Evolutionary conservation across 30 jellyfish, hydroid and myxozoan species (phyloP).

Genomic region (Sanderia malayensis): DNA sequence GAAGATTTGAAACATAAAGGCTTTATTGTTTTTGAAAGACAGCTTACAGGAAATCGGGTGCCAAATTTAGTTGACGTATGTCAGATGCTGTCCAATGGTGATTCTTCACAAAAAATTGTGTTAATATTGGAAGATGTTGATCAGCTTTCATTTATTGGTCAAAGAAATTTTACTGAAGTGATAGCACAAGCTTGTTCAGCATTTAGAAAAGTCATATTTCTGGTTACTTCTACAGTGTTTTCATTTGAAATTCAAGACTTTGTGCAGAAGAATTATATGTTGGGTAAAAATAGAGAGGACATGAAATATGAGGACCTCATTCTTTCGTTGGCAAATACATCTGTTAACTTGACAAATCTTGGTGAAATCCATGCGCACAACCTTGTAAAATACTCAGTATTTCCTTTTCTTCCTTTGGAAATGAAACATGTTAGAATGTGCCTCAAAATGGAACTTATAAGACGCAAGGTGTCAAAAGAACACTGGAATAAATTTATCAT

Average conservation of each 20-base stretch:
- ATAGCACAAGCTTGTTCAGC: not conserved
- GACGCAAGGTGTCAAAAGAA: constrained; percentile 16
- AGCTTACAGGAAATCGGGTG: not conserved
- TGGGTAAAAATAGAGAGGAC: not conserved
- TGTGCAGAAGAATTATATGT: not conserved
- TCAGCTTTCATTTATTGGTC: not conserved
- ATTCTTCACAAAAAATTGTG: not conserved
- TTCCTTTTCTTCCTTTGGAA: constrained; percentile 31
- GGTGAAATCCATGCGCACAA: not conserved
- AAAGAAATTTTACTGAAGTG: not conserved
- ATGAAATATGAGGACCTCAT: not conserved
- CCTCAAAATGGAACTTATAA: constrained; percentile 12
- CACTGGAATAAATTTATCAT: not conserved
- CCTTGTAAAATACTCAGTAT: not conserved
- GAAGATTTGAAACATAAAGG: not conserved
- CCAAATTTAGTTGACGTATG: not conserved
- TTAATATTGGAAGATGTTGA: constrained; percentile 4
- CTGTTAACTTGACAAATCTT: not conserved
- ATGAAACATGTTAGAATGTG: constrained; percentile 36
- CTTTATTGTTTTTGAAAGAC: not conserved
- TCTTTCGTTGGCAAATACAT: not conserved
- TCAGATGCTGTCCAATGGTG: not conserved
- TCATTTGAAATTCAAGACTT: not conserved
- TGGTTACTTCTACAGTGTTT: not conserved
- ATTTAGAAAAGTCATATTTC: not conserved